Evolutionary conservation across 2,113 vertebrate species (phyloP).

Genomic region (Lycocorax pyrrhopterus): DNA sequence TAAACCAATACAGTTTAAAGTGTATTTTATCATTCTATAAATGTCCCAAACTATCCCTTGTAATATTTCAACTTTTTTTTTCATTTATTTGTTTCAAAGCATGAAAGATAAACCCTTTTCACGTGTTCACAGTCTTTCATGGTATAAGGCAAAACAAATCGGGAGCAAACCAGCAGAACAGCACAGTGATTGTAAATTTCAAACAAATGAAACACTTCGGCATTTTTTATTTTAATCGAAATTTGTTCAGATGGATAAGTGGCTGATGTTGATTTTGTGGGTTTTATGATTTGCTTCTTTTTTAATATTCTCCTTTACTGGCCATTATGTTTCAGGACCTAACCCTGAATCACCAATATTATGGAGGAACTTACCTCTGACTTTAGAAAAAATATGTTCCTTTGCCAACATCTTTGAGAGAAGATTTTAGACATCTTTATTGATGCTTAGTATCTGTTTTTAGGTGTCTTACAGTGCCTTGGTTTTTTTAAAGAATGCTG

Average conservation of each 20-base stretch:
- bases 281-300: neutral
- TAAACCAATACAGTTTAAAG: neutral
- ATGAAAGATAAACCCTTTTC: neutral
- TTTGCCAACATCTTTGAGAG: neutral
- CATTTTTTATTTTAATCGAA: neutral
- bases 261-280: neutral
- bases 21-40: neutral
- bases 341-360: neutral
- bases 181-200: neutral
- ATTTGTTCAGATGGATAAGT: neutral
- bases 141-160: conserved; percentile 15
- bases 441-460: neutral
- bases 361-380: neutral
- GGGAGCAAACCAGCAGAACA: neutral
- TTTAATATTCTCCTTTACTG: neutral
- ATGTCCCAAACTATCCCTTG: neutral
- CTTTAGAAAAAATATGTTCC: neutral
- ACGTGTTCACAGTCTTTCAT: neutral
- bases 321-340: neutral
- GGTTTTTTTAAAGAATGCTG: neutral
- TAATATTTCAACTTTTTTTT: neutral
- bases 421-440: neutral
- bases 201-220: neutral
- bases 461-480: neutral
- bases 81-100: neutral